Percentiles rank a stretch among this genome's conserved stretches.
These are phyloP conservation scores for Amphilophus citrinellus DNA, from an alignment of 2,113 vertebrate genomes.

Conservation along the genomic window DNA sequence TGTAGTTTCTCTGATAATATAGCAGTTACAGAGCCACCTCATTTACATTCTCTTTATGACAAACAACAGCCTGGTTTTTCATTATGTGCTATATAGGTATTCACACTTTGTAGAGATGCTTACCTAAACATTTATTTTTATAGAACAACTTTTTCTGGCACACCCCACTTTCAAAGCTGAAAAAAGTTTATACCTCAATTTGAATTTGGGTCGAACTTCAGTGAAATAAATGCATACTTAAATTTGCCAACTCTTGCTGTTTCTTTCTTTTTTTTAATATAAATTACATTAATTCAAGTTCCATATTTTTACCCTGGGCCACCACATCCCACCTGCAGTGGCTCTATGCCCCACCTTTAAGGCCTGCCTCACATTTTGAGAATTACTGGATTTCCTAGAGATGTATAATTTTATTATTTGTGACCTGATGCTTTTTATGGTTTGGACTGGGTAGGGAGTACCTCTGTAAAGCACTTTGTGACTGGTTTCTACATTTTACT, in stretches of 20 bases:
- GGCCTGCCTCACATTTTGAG: background rate
- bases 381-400: background rate
- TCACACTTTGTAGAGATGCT: background rate
- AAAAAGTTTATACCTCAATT: background rate
- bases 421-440: background rate
- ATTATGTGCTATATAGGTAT: background rate
- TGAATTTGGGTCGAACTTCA: background rate
- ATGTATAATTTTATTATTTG: background rate
- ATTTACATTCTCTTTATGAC: background rate
- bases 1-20: background rate
- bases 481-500: too few species aligned
- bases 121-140: background rate
- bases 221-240: background rate
- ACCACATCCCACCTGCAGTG: background rate
- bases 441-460: too few species aligned
- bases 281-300: background rate
- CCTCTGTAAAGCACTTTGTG: too few species aligned
- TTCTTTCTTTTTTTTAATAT: background rate
- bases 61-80: background rate
- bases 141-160: background rate
- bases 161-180: background rate
- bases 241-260: background rate
- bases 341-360: background rate
- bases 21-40: background rate
- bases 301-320: background rate